These are phyloP conservation scores for Chrysocyon brachyurus DNA, from an alignment of 2,797 vertebrate genomes.

Conservation along the genomic window DNA sequence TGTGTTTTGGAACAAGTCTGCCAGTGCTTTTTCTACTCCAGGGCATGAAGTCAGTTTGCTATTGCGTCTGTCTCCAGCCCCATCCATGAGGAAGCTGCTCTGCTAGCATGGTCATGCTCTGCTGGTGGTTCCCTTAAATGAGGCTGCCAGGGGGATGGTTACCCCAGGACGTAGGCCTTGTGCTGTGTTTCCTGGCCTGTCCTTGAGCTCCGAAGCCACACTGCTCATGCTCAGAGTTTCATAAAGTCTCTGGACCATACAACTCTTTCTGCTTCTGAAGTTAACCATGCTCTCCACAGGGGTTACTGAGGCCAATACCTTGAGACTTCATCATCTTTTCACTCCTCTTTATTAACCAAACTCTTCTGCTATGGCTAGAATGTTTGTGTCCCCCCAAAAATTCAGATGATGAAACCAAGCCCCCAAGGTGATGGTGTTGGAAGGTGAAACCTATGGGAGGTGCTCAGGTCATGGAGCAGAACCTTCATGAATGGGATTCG, in stretches of 20 bases:
- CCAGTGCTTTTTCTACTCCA: not conserved
- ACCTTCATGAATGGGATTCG: not conserved
- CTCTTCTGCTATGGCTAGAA: not conserved
- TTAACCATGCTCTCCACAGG: not conserved
- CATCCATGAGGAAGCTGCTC: not conserved
- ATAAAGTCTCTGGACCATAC: not conserved
- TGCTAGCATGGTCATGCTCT: fast-evolving
- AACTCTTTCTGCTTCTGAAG: not conserved
- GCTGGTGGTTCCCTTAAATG: not conserved
- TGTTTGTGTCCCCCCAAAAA: not conserved
- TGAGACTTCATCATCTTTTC: not conserved
- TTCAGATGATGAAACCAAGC: not conserved
- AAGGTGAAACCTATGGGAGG: not conserved
- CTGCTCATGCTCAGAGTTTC: not conserved
- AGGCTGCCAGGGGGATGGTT: not conserved
- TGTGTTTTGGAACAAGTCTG: not conserved
- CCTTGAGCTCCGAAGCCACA: not conserved
- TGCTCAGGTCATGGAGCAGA: not conserved
- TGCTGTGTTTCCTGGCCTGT: fast-evolving
- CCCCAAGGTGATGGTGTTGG: not conserved
- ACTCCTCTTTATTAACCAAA: not conserved
- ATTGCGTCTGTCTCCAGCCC: not conserved
- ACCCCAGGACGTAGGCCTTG: not conserved
- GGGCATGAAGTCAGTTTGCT: not conserved
- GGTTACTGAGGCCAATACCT: not conserved